phyloP scores from a whole-genome alignment of 2,888 invertebrate species.

The Lymantria dispar region DNA sequence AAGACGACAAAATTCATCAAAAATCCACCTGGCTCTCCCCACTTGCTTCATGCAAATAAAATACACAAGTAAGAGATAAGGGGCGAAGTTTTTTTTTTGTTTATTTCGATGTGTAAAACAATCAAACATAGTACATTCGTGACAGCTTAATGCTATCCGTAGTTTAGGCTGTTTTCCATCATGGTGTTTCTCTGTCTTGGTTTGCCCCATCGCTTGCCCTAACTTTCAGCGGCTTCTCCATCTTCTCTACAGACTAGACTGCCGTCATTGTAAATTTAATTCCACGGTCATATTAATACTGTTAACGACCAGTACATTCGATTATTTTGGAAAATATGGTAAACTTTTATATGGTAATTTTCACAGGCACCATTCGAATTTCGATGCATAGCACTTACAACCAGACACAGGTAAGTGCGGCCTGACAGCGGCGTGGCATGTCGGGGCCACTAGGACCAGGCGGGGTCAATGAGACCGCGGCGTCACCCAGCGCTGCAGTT shows the following conservation, averaged over 20 bases:
- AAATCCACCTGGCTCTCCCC: slow-evolving; percentile 73
- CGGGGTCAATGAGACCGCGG: slow-evolving; percentile 27
- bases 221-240: slow-evolving; percentile 23
- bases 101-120: slow-evolving; percentile 42
- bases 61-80: slow-evolving; percentile 70
- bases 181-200: slow-evolving; percentile 26
- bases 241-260: slow-evolving; percentile 12
- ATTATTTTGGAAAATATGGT: neutral
- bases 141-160: slow-evolving; percentile 52
- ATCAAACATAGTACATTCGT: slow-evolving; percentile 33
- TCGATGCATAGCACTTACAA: slow-evolving; percentile 78
- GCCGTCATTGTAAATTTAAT: slow-evolving; percentile 14
- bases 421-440: slow-evolving; percentile 65
- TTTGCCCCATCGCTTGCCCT: slow-evolving; percentile 33
- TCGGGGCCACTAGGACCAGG: slow-evolving; percentile 45
- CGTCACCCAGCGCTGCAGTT: slow-evolving; percentile 9
- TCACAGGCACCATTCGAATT: slow-evolving; percentile 71
- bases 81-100: slow-evolving; percentile 52
- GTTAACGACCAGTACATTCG: slow-evolving; percentile 10
- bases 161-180: slow-evolving; percentile 52
- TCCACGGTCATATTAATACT: slow-evolving; percentile 13
- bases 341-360: slow-evolving; percentile 9
- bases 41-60: slow-evolving; percentile 78
- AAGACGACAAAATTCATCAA: slow-evolving; percentile 76
- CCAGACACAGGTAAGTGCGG: slow-evolving; percentile 62